Base-by-base conservation (phyloP, 2,888 invertebrate species). In the Aphodius granarius region DNA sequence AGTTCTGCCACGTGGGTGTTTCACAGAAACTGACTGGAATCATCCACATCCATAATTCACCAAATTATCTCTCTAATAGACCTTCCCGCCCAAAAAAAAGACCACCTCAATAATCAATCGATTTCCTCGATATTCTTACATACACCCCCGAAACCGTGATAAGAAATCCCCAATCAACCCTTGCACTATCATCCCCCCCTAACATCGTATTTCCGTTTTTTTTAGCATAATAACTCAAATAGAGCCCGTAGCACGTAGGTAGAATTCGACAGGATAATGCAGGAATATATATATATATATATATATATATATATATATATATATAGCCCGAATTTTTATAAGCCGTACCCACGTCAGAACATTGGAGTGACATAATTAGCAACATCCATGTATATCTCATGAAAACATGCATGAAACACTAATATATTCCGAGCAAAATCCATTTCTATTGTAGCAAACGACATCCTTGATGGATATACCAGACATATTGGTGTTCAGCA, bases 231-330 rank as follows among this genome's bases (percentile, higher is more conserved):
- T 78, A 77, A 78, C 74, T 77, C 78, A 75, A 76, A 76, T 72
- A 95, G 43, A 43, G 9, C 13, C 43, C 9, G 43, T n/a, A n/a
- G 95, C 16, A 94, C 88, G 79, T 79, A 79, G 79, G 79, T 73
- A 65, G 76, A 71, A 74, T 77, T 43, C 43, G 78, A 78, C 76
- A 74, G 77, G 77, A 79, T 77, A 71, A 73, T 65, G 73, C 76
- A n/a, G n/a, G n/a, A n/a, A n/a, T n/a, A n/a, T n/a, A n/a, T n/a
- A n/a, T n/a, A n/a, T n/a, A n/a, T n/a, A n/a, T n/a, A n/a, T n/a
- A n/a, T n/a, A n/a, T n/a, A n/a, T n/a, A n/a, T n/a, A n/a, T n/a
- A n/a, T n/a, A n/a, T n/a, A n/a, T n/a, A n/a, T n/a, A n/a, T n/a
- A n/a, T n/a, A n/a, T n/a, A n/a, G n/a, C n/a, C n/a, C n/a, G n/a